Base-by-base conservation (phyloP, 2,888 invertebrate genomes). In the Physocephala rufipes region DNA sequence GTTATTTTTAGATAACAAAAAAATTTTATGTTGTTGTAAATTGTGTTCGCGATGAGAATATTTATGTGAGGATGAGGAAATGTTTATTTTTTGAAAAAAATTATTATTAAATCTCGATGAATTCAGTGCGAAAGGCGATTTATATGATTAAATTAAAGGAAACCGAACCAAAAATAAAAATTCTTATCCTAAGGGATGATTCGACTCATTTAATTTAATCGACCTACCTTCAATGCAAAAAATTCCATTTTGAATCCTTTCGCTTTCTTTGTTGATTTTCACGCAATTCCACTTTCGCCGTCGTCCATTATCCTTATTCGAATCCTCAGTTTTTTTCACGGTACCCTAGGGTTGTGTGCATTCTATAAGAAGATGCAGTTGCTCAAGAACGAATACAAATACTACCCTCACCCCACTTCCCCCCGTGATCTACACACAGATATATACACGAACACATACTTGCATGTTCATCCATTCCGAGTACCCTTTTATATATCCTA, bases 21-120 rank as follows among this genome's bases (percentile, higher is more conserved):
- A 83, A 83, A 80, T 83, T 82, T 84, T 83, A 84, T 84, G 82
- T 28, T 75, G 74, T 74, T 47, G 82, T 78, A 78, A 80, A 78
- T 79, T 81, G 82, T 78, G 78, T 80, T 77, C 79, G 76, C 78
- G 78, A 73, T 75, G 78, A 79, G 77, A 36, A 36, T 36, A 9
- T 36, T 7, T 36, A 36, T 36, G 9, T 7, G 5, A 9, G 36
- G 36, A 36, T 7, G 9, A 36, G 36, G 36, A 9, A 4, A 36
- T 36, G 36, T 7, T 36, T 36, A 9, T 36, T 36, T 36, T 36
- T 7, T 36, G 4, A 36, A 36, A 36, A 36, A 36, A 36, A 7
- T 36, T 36, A 7, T 36, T 36, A 9, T 7, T 9, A 36, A 36
- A 36, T 36, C 9, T 36, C 36, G 36, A 36, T 7, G 9, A 36